Conservation (phyloP, 2,797 vertebrate species). For the Moxostoma hubbsi region DNA sequence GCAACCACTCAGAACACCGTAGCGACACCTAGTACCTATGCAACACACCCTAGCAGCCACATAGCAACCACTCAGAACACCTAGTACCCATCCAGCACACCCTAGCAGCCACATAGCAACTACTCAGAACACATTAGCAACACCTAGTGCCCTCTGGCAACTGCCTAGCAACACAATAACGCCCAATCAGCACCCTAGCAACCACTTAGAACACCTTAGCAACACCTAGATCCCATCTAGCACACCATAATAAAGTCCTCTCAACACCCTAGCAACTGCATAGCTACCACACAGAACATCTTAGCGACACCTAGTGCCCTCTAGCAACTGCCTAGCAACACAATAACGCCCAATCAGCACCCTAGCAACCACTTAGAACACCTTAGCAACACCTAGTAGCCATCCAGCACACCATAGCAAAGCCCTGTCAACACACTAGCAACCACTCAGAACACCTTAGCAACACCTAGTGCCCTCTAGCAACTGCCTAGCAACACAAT, state of each 20-base stretch:
- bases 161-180: not conserved
- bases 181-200: not conserved
- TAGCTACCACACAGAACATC: too few species aligned
- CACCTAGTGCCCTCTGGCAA: not conserved
- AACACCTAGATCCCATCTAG: too few species aligned
- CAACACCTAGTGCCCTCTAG: not conserved
- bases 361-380: too few species aligned
- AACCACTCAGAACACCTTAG: not conserved
- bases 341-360: not conserved
- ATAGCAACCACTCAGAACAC: too few species aligned
- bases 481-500: not conserved
- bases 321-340: not conserved
- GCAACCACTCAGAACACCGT: not conserved
- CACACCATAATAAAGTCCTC: too few species aligned
- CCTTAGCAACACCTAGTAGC: too few species aligned
- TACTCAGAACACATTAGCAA: not conserved
- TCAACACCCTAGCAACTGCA: too few species aligned
- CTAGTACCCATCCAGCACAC: not conserved
- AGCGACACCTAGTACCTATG: not conserved
- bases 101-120: not conserved
- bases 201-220: too few species aligned
- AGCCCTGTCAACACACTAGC: too few species aligned
- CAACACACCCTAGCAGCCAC: not conserved
- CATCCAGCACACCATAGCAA: too few species aligned
- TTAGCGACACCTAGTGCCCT: not conserved